These are phyloP conservation scores for Engystomops pustulosus DNA, from an alignment of 2,113 vertebrate genomes.

Conservation along the genomic window DNA sequence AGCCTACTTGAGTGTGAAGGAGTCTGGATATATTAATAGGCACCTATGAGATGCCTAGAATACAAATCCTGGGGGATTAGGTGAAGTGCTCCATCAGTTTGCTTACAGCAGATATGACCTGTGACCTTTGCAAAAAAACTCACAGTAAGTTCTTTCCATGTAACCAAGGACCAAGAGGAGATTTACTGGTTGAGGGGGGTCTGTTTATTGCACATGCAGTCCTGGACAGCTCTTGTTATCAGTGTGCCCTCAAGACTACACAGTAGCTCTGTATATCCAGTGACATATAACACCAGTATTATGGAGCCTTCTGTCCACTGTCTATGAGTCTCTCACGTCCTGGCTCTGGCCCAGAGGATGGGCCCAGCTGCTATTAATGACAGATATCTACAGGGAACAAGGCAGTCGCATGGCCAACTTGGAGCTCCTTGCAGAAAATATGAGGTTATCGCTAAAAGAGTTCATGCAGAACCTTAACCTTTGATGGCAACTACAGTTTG, in stretches of 20 bases:
- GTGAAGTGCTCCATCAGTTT: neutral
- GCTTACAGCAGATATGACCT: neutral
- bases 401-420: neutral
- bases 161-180: neutral
- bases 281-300: neutral
- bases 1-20: slow-evolving; percentile 4
- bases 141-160: slow-evolving; percentile 33
- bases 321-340: neutral
- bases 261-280: slow-evolving; percentile 9
- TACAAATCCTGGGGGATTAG: slow-evolving; percentile 19
- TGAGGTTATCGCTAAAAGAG: neutral
- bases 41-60: slow-evolving; percentile 19
- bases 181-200: neutral
- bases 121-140: neutral
- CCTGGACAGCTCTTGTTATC: slow-evolving; percentile 34
- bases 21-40: slow-evolving; percentile 32
- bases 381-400: neutral
- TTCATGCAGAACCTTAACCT: too few relatives aligned
- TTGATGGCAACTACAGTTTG: neutral
- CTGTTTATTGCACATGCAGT: slow-evolving; percentile 32
- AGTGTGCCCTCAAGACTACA: neutral
- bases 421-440: neutral
- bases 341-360: neutral
- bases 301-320: slow-evolving; percentile 11
- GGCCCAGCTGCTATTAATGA: neutral